Evolutionary conservation across 1,140 invertebrate genomes (phyloP), one percentile per base, ranked within the genome.

Genomic region (Episyrphus balteatus): DNA sequence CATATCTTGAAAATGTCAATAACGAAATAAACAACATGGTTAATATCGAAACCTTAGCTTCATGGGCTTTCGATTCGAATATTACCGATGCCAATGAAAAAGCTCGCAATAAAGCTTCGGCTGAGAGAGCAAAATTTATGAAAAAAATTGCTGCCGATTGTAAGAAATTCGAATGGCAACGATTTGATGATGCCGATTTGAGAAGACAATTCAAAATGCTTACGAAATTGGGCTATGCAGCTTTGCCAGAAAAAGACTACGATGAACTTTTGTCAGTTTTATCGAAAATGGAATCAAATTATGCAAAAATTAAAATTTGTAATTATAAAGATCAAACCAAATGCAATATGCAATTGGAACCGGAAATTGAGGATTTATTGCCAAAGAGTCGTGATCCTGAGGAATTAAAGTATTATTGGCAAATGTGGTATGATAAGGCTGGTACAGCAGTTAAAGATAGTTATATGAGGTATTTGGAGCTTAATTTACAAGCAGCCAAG

Each of bases 301-400:
- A 86, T 55, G 81, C 83, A 5, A 88, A 79, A 13, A 80, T 87
- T 0, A 89, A 86, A 69, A 80, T 92, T 17, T 89, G 86, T 58
- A 76, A 79, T 44, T 84, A 72, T 54, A 77, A 79, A 33, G 69
- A 86, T 53, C 52, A 52, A 0, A 74, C 56, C 0, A 83, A 84
- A 55, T 89, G 86, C 55, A 77, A 85, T 59, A 65, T 89, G 5
- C 70, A 75, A 18, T 70, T 92, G 11, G 85, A 89, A 53, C 87
- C 87, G 50, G 83, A 89, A 55, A 72, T 89, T n/a, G 82, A 79
- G 1, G 73, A 79, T 37, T 72, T 84, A 37, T 72, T 90, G 49
- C 69, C 73, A 2, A 76, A 68, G 15, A 85, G 82, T 46, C 74
- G 76, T 14, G 75, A 90, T 61, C 80, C 82, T 14, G 77, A 85